phyloP scores from a whole-genome alignment of 2,113 vertebrate genomes.

The Psephotus haematonotus region DNA sequence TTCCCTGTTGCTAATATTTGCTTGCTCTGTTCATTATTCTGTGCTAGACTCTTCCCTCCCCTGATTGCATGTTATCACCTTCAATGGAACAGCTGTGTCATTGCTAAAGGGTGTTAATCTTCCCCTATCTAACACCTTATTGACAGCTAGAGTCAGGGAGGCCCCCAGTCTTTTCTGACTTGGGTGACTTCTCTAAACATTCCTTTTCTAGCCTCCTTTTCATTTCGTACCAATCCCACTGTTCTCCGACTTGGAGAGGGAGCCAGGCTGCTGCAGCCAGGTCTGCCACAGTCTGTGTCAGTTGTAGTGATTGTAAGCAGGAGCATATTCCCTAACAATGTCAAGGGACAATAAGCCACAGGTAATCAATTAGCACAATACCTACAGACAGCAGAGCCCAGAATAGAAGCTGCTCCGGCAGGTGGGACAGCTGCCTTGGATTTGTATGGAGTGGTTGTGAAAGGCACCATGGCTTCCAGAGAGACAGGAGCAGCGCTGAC shows the following conservation, averaged over 20 bases:
- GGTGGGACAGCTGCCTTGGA: slow-evolving; percentile 21
- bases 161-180: slow-evolving; percentile 49
- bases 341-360: background rate
- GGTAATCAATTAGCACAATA: slow-evolving; percentile 14
- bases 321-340: background rate
- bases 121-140: slow-evolving; percentile 60
- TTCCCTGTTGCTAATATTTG: background rate
- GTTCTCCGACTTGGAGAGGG: background rate
- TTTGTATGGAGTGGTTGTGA: slow-evolving; percentile 15
- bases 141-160: slow-evolving; percentile 60
- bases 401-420: background rate
- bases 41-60: slow-evolving; percentile 37
- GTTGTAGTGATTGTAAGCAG: background rate
- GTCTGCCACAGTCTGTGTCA: background rate
- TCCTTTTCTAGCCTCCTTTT: slow-evolving; percentile 14
- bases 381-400: background rate
- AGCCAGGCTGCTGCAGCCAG: background rate
- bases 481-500: slow-evolving; percentile 34
- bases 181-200: slow-evolving; percentile 46
- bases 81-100: slow-evolving; percentile 69
- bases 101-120: slow-evolving; percentile 68
- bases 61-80: slow-evolving; percentile 65
- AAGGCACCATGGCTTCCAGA: slow-evolving; percentile 14
- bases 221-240: background rate
- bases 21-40: slow-evolving; percentile 36